Conservation (phyloP, 2,113 vertebrate species). For the Menura novaehollandiae region DNA sequence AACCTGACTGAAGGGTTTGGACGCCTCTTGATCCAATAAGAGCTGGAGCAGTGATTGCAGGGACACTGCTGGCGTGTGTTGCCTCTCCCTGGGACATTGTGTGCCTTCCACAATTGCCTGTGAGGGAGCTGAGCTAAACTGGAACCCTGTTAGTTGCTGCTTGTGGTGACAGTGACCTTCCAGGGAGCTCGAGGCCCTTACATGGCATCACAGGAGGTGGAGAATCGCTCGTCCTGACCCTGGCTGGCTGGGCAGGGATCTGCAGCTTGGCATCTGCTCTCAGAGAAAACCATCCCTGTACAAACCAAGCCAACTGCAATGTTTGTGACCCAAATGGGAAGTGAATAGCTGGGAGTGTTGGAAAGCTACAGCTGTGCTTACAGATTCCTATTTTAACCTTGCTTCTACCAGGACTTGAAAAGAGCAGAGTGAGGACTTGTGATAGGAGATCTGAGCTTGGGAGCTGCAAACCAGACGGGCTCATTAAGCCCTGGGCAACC, state of each 20-base stretch:
- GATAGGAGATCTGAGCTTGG: background rate
- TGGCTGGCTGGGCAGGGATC: background rate
- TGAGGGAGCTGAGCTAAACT: background rate
- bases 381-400: conserved; percentile 20
- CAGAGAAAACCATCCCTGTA: background rate
- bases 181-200: background rate
- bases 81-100: background rate
- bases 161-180: background rate
- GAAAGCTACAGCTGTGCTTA: conserved; percentile 43
- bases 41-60: background rate
- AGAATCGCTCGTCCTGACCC: background rate
- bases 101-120: background rate
- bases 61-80: background rate
- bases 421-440: background rate
- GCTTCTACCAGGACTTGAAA: conserved; percentile 9
- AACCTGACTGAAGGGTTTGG: background rate
- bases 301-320: background rate
- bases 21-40: background rate
- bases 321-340: conserved; percentile 19
- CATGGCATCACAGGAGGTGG: background rate
- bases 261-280: conserved; percentile 7
- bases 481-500: background rate
- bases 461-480: background rate
- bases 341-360: background rate
- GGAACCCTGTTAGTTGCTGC: background rate